Evolutionary conservation across 2,797 vertebrate genomes (phyloP).

Genomic region (Sus cebifrons): DNA sequence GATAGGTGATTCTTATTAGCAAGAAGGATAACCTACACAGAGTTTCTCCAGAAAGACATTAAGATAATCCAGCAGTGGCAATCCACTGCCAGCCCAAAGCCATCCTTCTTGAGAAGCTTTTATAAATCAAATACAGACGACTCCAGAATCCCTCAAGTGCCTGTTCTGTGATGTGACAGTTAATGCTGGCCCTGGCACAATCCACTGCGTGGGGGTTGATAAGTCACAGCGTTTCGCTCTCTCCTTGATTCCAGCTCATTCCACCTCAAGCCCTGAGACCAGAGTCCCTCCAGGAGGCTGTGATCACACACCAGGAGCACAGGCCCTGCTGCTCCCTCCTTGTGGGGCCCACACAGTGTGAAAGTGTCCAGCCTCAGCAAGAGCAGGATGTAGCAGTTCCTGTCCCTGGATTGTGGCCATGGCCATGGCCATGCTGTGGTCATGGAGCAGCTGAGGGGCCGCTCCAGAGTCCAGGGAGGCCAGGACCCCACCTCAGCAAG

Average conservation of each 20-base stretch:
- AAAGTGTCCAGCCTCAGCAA: not conserved
- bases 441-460: not conserved
- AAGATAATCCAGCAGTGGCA: slow-evolving; percentile 24
- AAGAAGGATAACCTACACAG: slow-evolving; percentile 68
- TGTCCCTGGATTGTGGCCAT: not conserved
- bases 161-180: not conserved
- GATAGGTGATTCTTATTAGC: slow-evolving; percentile 56
- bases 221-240: slow-evolving; percentile 56
- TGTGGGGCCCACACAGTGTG: not conserved
- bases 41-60: slow-evolving; percentile 64
- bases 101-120: not conserved
- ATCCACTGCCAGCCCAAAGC: not conserved
- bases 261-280: not conserved
- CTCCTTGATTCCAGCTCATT: not conserved
- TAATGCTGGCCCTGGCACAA: not conserved
- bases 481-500: not conserved
- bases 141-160: not conserved
- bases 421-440: too few species aligned
- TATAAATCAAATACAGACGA: slow-evolving; percentile 32
- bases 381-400: not conserved
- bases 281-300: not conserved
- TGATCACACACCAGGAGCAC: not conserved
- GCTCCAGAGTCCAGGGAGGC: not conserved
- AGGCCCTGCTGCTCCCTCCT: too few species aligned
- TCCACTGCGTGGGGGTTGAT: not conserved